phyloP scores from a whole-genome alignment of 2,888 invertebrate species.

The Brachyptera risi region DNA sequence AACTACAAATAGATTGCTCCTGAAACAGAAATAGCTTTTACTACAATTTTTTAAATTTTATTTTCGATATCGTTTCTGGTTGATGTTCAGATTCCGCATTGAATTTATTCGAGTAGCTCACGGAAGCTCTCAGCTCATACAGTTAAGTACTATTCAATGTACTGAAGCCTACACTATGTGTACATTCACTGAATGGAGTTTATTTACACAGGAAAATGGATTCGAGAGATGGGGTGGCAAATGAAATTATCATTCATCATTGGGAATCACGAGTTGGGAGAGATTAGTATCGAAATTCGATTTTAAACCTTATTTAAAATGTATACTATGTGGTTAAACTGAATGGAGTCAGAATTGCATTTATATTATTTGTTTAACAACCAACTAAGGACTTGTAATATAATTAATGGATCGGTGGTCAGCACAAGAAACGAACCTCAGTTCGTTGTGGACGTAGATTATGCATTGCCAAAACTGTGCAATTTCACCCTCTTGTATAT shows the following conservation, averaged over 20 bases:
- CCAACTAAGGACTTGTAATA: too few species aligned
- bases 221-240: background rate
- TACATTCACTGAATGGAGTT: background rate
- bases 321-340: too few species aligned
- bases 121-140: background rate
- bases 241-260: constrained; percentile 8
- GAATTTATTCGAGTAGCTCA: background rate
- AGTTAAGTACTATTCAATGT: constrained; percentile 8
- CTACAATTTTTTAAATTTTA: too few species aligned
- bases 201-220: constrained; percentile 3
- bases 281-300: too few species aligned
- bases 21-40: constrained; percentile 1
- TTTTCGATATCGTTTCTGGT: background rate
- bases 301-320: too few species aligned
- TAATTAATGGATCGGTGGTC: too few species aligned
- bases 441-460: too few species aligned
- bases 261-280: constrained; percentile 6
- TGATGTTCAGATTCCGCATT: background rate
- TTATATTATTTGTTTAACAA: too few species aligned
- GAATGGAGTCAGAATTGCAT: too few species aligned
- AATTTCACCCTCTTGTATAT: too few species aligned
- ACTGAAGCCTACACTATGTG: background rate
- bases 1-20: background rate
- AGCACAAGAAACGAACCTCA: too few species aligned
- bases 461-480: too few species aligned